Percentiles rank a stretch among this genome's conserved stretches.
phyloP scores from a whole-genome alignment of 2,888 invertebrate genomes.

The Meta bourneti region DNA sequence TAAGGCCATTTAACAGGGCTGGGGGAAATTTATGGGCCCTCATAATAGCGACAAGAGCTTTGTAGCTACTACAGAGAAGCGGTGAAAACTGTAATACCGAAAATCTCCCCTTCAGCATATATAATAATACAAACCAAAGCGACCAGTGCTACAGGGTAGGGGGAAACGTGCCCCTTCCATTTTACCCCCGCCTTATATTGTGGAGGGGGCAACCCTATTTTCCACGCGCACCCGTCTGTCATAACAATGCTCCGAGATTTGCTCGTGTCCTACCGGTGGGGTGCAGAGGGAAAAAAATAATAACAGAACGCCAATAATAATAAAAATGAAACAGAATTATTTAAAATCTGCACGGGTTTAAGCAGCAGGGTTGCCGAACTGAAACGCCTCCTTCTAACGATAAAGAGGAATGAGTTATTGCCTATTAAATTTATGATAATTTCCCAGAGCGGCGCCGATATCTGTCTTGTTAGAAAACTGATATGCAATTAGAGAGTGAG shows the following conservation, averaged over 20 bases:
- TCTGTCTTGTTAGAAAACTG: too few species aligned
- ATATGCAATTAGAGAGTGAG: too few species aligned
- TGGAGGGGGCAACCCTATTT: slow-evolving; percentile 63
- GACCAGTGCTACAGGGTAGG: slow-evolving; percentile 36
- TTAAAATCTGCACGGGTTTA: slow-evolving; percentile 51
- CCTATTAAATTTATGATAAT: neutral
- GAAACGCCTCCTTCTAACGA: slow-evolving; percentile 19
- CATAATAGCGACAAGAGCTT: slow-evolving; percentile 42
- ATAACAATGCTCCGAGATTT: slow-evolving; percentile 74
- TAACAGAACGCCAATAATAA: slow-evolving; percentile 43
- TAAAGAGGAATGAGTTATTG: neutral
- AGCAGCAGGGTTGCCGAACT: slow-evolving; percentile 47
- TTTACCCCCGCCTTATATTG: slow-evolving; percentile 1
- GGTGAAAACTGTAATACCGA: slow-evolving; percentile 57
- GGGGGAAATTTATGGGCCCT: slow-evolving; percentile 50
- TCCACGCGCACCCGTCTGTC: slow-evolving; percentile 70
- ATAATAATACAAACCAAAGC: slow-evolving; percentile 72
- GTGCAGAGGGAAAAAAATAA: neutral
- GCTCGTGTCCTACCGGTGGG: slow-evolving; percentile 55
- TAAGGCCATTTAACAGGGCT: slow-evolving; percentile 70
- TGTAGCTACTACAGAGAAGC: neutral
- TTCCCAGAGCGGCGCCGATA: neutral
- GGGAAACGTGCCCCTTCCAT: slow-evolving; percentile 21
- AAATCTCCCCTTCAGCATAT: slow-evolving; percentile 22
- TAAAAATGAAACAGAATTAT: slow-evolving; percentile 61